Base-by-base conservation (phyloP, 2,113 vertebrate genomes). In the Corythornis vintsioides region DNA sequence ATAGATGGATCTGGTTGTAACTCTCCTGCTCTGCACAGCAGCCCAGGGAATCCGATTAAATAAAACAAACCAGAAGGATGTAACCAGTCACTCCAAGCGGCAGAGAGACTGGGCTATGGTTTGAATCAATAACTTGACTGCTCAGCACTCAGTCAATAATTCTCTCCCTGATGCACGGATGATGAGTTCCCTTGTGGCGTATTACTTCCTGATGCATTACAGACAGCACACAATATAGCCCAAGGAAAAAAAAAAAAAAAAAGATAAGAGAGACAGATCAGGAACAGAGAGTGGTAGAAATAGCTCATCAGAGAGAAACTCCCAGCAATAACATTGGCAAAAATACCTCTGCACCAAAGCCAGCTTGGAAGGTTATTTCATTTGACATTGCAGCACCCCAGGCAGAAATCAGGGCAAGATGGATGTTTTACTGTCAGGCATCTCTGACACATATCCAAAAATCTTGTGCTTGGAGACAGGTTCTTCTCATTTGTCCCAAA, bases 101-200 rank as follows among this genome's bases (percentile, higher is more conserved):
- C 86, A 87, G 86, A 88, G 87, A 80, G 89, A 92, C 73, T 63
- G 66, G 85, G 82, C 95, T 93, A 80, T 15, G 85, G 93, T 92
- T 92, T 86, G 92, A 96, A 97, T 97, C 97, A 94, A 96, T 96
- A 96, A 73, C 80, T 83, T 56, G 91, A 72, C 86, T 90, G 95
- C 94, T 96, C 94, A 89, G 96, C 94, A 88, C 73, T 96, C 97
- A 83, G 97, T 97, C 97, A 94, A 96, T 96, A 97, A 80, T 92
- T 90, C 83, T 93, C 88, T 77, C 73, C 81, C 69, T 85, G 60
- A 86, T 52, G 95, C 82, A 67, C 86, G 65, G 92, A 88, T 43
- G 71, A 86, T 61, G 89, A 71, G 73, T 88, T 94, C 86, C 86
- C 86, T 87, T 92, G 66, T 91, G 69, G 80, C 42, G 7, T 76